Conservation (phyloP, 1,140 invertebrate genomes). For the Melipona quadrifasciata region DNA sequence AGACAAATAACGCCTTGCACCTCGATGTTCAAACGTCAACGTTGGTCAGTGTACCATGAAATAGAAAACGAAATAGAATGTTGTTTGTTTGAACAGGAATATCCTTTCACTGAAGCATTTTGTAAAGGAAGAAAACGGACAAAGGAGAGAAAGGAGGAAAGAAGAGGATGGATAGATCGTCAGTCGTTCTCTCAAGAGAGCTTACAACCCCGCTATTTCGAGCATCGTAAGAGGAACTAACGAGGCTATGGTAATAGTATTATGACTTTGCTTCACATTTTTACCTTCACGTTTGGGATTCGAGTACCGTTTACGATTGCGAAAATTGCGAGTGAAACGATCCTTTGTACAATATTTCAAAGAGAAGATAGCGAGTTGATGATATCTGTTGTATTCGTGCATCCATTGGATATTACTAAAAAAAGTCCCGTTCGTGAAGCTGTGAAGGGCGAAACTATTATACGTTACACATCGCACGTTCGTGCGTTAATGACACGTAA, state of each 20-base stretch:
- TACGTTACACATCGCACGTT: not conserved
- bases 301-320: not conserved
- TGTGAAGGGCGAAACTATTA: no score
- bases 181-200: constrained; percentile 10
- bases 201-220: constrained; percentile 19
- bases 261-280: not conserved
- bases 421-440: not conserved
- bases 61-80: not conserved
- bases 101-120: not conserved
- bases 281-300: not conserved
- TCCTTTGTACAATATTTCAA: not conserved
- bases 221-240: constrained; percentile 34
- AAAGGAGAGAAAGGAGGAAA: not conserved
- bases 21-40: not conserved
- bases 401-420: not conserved
- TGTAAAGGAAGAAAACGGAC: not conserved
- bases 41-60: not conserved
- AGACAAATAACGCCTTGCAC: not conserved
- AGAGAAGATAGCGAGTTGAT: not conserved
- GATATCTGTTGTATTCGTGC: not conserved
- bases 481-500: not conserved
- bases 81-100: not conserved
- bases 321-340: not conserved
- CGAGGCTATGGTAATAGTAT: constrained; percentile 16
- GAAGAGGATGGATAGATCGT: not conserved